Base-by-base conservation (phyloP, 2,888 invertebrate species). In the Cantharis rustica region DNA sequence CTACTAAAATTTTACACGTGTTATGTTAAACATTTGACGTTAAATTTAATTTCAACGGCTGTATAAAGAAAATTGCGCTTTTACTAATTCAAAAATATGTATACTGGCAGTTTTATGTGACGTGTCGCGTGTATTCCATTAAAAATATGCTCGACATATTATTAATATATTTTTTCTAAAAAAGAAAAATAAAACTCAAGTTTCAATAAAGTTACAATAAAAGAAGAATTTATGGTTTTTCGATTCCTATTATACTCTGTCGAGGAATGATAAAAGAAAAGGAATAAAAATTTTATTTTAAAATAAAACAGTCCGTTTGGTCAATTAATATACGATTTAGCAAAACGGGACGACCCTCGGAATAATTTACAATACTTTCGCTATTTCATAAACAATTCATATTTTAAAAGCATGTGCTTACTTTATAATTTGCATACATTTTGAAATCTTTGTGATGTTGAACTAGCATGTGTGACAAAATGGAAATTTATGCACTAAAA, bases 381-480 rank as follows among this genome's bases (percentile, higher is more conserved):
- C 47, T 47, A 47, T 47, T 47, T 47, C 47, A 47, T 47, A 47
- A 47, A 47, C 47, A 47, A 47, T 47, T 47, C 47, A 47, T 69
- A 17, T 68, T 68, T 68, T 73, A 68, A 73, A 73, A 73, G 68
- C 73, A 61, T 26, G 26, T 66, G 10, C n/a, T 66, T 66, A 16
- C 16, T 61, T 62, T 62, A 17, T n/a, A 16, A 72, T 72, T 66
- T 72, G 17, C 72, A 72, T 68, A 68, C 68, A 73, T 61, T 73
- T 73, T 27, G 15, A 62, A 69, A 68, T 20, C 72, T 72, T 17
- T 61, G 20, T 61, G 61, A 61, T 68, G 61, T 68, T 61, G 27
- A 61, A 61, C 27, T 26, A 61, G 64, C 16, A 66, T 73, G 68
- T 73, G 69, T 27, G 73, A 73, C 73, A 68, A 73, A 73, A 73